Evolutionary conservation across 2,888 invertebrate genomes (phyloP), one percentile per base, ranked within the genome.

Genomic region (Meteorus cinctellus): DNA sequence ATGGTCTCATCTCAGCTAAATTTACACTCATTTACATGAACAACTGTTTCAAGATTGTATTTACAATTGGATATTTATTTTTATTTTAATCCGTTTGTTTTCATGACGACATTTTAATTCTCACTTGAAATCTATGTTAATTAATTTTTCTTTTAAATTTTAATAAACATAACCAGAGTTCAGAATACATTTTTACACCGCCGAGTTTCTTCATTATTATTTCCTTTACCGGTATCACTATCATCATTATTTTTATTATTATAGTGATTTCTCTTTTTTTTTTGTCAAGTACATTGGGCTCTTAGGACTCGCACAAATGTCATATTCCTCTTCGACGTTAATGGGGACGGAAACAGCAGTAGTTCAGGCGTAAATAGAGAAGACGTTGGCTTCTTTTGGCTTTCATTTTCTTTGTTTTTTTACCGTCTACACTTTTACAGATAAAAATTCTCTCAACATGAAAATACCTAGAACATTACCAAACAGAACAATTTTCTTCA

Each of bases 281-380:
- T 63, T 72, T 45, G 29, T 45, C 62, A 63, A 72, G 45, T 72
- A 31, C 63, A 63, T 68, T 60, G 74, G 48, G 63, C 24, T 60
- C 60, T 67, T 29, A 29, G 62, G 69, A 62, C 63, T 45, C 27
- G 48, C 51, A 16, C 62, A 74, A 74, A 69, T 63, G 51, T 74
- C 62, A 69, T 72, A 63, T 74, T 31, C 69, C 36, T 74, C 34
- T 69, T 69, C 63, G 69, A 69, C 69, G 51, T 59, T 74, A 74
- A 62, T 63, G 51, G 62, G 36, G 34, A 59, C 36, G 51, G 19
- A 19, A 19, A 48, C 63, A 63, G 63, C 34, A 51, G 69, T 60
- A 74, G 69, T 16, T 63, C 74, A 74, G 34, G 74, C 74, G 69
- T 36, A 36, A 24, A 74, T 31, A 62, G 59, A 48, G 45, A 74